Conservation (phyloP, 2,888 invertebrate species). For the Nemotelus nigrinus region DNA sequence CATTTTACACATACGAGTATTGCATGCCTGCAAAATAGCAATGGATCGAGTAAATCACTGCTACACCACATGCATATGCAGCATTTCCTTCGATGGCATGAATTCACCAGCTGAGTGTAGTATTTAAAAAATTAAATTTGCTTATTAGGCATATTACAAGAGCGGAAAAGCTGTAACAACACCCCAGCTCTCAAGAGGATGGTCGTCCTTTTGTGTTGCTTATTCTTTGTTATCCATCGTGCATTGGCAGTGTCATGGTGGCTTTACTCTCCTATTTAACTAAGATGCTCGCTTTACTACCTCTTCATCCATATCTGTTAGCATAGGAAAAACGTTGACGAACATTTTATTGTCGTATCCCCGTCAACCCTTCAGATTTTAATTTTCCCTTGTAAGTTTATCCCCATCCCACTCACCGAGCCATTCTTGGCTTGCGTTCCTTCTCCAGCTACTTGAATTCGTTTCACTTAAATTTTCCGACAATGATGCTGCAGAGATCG, state of each 20-base stretch:
- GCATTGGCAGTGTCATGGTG: too few relatives aligned
- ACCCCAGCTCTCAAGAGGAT: slow-evolving; percentile 40
- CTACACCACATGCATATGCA: background rate
- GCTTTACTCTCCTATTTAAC: too few relatives aligned
- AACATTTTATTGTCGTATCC: slow-evolving; percentile 1
- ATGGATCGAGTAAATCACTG: background rate
- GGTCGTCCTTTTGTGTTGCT: slow-evolving; percentile 44
- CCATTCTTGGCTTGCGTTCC: too few relatives aligned
- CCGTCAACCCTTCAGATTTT: background rate
- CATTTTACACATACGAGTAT: slow-evolving; percentile 6
- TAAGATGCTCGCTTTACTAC: background rate
- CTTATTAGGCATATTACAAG: slow-evolving; percentile 47
- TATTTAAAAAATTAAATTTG: slow-evolving; percentile 39
- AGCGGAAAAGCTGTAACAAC: slow-evolving; percentile 47
- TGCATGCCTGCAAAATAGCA: slow-evolving; percentile 13
- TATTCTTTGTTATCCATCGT: slow-evolving; percentile 2
- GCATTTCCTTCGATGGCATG: background rate
- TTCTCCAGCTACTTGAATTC: too few relatives aligned
- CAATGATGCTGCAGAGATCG: too few relatives aligned
- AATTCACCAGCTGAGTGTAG: background rate
- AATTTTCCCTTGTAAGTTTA: slow-evolving; percentile 1
- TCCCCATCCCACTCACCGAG: background rate
- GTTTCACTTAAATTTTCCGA: too few relatives aligned
- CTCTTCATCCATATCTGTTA: too few relatives aligned
- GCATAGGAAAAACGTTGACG: too few relatives aligned